Evolutionary conservation across 2,113 vertebrate species (phyloP).

Genomic region (Lonchura striata): DNA sequence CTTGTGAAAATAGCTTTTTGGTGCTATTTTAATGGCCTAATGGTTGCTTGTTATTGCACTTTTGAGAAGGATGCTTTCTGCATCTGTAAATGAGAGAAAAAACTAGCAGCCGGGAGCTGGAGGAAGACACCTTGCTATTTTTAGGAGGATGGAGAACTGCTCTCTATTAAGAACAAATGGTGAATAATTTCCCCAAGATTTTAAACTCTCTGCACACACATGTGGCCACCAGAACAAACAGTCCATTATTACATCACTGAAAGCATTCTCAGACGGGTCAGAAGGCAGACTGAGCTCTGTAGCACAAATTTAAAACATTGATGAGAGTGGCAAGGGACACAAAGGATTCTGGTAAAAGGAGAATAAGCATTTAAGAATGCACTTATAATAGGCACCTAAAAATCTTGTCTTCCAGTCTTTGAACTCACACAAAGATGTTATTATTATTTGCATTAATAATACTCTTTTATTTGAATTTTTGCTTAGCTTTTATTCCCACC

Average conservation of each 20-base stretch:
- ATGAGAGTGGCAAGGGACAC: neutral
- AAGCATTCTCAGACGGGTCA: neutral
- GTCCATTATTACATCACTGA: neutral
- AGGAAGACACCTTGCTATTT: neutral
- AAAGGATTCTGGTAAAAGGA: neutral
- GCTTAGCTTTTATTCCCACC: neutral
- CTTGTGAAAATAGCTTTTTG: neutral
- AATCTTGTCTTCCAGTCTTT: neutral
- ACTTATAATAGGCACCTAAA: neutral
- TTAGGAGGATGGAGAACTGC: neutral
- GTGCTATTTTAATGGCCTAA: neutral
- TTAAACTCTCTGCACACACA: neutral
- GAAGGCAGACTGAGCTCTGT: neutral
- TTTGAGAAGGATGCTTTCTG: neutral
- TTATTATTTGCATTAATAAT: neutral
- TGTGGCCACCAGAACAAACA: too few species aligned
- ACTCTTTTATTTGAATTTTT: neutral
- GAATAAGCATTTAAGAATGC: neutral
- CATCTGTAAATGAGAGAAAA: neutral
- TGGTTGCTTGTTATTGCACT: neutral
- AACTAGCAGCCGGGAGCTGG: accelerated
- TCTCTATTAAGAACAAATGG: neutral
- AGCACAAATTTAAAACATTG: neutral
- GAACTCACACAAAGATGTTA: neutral
- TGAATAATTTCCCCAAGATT: neutral